Evolutionary conservation across 2,113 vertebrate species (phyloP).

Genomic region (Varanus komodoensis): DNA sequence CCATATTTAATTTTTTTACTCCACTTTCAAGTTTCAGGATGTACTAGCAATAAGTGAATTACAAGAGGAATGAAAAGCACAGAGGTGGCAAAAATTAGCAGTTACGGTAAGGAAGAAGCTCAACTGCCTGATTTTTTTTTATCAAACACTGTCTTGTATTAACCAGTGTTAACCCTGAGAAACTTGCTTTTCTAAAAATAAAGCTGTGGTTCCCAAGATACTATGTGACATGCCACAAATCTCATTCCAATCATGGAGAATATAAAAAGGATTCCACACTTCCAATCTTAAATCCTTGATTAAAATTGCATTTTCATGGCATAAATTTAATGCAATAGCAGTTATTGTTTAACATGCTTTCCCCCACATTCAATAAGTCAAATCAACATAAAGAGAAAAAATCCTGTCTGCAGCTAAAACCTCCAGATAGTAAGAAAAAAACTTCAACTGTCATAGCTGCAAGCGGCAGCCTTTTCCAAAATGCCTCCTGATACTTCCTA

Average conservation of each 20-base stretch:
- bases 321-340: background rate
- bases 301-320: conserved; percentile 17
- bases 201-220: background rate
- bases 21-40: background rate
- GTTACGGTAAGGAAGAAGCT: background rate
- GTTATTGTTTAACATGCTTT: conserved; percentile 10
- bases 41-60: background rate
- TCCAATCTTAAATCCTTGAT: background rate
- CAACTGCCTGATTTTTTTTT: background rate
- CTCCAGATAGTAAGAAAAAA: background rate
- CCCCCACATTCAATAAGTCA: conserved; percentile 3
- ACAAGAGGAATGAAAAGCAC: background rate
- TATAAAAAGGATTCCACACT: background rate
- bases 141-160: background rate
- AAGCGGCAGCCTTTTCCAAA: background rate
- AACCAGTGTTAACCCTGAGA: background rate
- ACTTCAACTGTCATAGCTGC: too few relatives aligned
- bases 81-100: background rate
- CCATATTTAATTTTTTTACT: background rate
- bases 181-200: background rate
- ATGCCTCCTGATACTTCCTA: background rate
- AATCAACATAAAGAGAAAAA: conserved; percentile 20
- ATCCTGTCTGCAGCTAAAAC: conserved; percentile 38
- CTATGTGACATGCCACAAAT: background rate
- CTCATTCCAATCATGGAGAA: background rate